phyloP scores from a whole-genome alignment of 2,888 invertebrate species.

The Rhorus exstirpatorius region DNA sequence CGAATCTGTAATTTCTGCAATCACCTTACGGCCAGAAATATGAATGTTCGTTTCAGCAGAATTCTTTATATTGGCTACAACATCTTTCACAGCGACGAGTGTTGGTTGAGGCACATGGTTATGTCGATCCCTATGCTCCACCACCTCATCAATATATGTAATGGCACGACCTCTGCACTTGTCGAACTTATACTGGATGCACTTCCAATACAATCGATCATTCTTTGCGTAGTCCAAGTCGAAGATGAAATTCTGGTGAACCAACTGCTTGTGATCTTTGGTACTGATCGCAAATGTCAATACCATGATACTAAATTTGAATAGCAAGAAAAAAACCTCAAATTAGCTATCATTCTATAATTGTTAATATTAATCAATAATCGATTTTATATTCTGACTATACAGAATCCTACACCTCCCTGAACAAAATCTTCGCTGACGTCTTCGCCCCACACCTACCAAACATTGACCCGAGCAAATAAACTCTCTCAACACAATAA shows the following conservation, averaged over 20 bases:
- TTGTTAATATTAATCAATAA: too few species aligned
- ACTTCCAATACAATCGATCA: constrained; percentile 5
- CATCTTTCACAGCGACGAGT: not conserved
- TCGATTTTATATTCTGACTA: too few species aligned
- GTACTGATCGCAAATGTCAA: not conserved
- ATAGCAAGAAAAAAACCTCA: too few species aligned
- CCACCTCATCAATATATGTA: not conserved
- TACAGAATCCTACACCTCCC: too few species aligned
- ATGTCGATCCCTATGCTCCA: not conserved
- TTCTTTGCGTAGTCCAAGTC: not conserved
- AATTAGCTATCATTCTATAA: too few species aligned
- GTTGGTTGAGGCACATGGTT: not conserved
- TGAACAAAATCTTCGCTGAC: too few species aligned
- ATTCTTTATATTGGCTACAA: not conserved
- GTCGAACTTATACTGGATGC: not conserved
- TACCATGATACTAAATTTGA: too few species aligned
- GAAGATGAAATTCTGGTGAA: not conserved
- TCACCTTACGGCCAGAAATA: not conserved
- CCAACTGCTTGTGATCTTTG: constrained; percentile 6
- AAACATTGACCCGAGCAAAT: too few species aligned
- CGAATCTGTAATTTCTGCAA: not conserved
- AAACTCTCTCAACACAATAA: too few species aligned
- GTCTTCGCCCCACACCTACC: too few species aligned
- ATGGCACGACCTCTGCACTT: constrained; percentile 1
- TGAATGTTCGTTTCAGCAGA: not conserved